Conservation (phyloP, 2,113 vertebrate species). For the Ginglymostoma cirratum region DNA sequence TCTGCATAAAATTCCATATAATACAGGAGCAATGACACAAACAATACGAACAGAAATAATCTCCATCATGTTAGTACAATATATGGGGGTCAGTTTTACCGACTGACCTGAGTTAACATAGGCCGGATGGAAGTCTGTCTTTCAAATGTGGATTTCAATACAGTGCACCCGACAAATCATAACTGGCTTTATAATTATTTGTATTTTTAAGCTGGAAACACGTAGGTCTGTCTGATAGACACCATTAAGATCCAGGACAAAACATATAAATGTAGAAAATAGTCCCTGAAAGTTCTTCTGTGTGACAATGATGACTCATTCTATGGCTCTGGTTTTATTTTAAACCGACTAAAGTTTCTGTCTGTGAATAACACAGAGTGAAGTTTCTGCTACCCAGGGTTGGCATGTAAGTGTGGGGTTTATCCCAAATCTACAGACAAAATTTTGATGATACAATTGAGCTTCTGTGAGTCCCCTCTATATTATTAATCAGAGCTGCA, state of each 20-base stretch:
- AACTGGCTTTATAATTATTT: background rate
- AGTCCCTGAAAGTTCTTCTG: background rate
- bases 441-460: background rate
- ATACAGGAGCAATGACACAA: background rate
- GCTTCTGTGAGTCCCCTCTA: background rate
- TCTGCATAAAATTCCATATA: background rate
- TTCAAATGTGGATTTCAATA: background rate
- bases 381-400: background rate
- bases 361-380: background rate
- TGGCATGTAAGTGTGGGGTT: background rate
- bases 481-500: background rate
- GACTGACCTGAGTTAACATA: background rate
- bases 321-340: background rate
- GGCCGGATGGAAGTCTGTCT: background rate
- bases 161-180: background rate
- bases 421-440: background rate
- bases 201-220: background rate
- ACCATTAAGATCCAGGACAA: background rate
- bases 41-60: background rate
- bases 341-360: background rate
- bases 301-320: background rate
- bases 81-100: background rate
- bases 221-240: background rate
- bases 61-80: background rate
- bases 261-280: background rate